Conservation (phyloP, 2,113 vertebrate genomes). For the Propithecus coquereli region DNA sequence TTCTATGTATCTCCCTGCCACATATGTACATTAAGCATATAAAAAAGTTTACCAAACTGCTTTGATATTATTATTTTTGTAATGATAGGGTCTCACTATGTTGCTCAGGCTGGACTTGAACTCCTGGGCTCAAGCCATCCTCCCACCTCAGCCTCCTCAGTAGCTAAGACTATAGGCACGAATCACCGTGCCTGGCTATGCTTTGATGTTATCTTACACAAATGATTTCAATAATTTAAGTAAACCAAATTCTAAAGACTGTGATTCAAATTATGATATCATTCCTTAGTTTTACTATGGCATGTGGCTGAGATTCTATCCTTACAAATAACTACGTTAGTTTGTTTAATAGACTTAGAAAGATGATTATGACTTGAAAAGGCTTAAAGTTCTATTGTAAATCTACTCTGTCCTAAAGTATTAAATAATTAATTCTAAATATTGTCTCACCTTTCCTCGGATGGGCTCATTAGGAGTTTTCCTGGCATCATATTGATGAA, state of each 20-base stretch:
- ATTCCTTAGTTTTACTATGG: slow-evolving; percentile 27
- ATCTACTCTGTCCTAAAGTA: neutral
- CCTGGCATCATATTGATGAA: slow-evolving; percentile 68
- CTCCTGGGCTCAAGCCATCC: neutral
- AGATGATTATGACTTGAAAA: slow-evolving; percentile 8
- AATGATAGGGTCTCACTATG: neutral
- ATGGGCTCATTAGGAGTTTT: slow-evolving; percentile 73
- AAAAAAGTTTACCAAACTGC: neutral
- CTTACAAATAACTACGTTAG: neutral
- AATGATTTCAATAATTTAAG: slow-evolving; percentile 49
- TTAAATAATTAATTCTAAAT: slow-evolving; percentile 35
- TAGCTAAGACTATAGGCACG: neutral
- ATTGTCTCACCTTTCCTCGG: slow-evolving; percentile 80
- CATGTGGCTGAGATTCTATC: neutral
- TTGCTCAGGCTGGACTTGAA: neutral
- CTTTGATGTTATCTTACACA: slow-evolving; percentile 20
- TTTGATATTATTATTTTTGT: neutral
- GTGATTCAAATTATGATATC: neutral
- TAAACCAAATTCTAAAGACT: slow-evolving; percentile 4
- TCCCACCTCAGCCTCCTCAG: neutral
- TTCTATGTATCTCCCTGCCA: neutral
- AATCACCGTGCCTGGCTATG: neutral
- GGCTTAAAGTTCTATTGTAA: neutral
- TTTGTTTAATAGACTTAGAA: slow-evolving; percentile 23
- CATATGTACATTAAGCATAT: neutral